Evolutionary conservation across 2,113 vertebrate genomes (phyloP), one percentile per base, ranked within the genome.

Genomic region (Euleptes europaea): DNA sequence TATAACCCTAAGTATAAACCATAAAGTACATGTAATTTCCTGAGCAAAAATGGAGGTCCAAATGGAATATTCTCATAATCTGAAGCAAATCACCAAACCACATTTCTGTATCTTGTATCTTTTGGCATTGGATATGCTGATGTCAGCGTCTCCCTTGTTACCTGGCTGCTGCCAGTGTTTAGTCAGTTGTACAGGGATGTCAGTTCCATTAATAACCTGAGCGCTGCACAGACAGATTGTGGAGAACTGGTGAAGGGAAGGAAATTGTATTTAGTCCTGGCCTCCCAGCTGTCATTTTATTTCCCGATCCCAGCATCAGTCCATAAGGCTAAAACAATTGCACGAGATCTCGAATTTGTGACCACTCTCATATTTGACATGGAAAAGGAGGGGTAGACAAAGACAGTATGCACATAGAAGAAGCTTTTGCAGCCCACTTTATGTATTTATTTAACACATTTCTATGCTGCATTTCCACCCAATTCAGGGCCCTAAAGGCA

Each of bases 191-290:
- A 94, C 23, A 80, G 90, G 85, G 91, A 94, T 96, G 95, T 95
- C 96, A 96, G 94, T 94, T 96, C 92, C 95, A 96, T 96, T 96
- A 96, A 96, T 97, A 96, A 97, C 90, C 93, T 23, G 40, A 87
- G 88, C 88, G 84, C 90, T 0, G 0, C 88, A 90, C 92, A 95
- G 95, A 94, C 92, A 94, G 92, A 93, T 84, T 96, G 94, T 86
- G 82, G 90, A 91, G 86, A 90, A 93, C 74, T 90, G 93, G 93
- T 91, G 88, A 95, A 94, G 89, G 86, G 88, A 94, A 95, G 95
- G 93, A 96, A 96, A 96, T 94, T 95, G 86, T 95, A 87, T 95
- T 96, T 96, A 96, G 95, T 92, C 90, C 51, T 71, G 86, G 89
- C 88, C 91, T 94, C 4, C 11, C 82, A 93, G 86, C 94, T 96